Percentiles rank a stretch among this genome's conserved stretches.
Conservation (phyloP, 2,113 vertebrate species). For the Sphyrna mokarran region DNA sequence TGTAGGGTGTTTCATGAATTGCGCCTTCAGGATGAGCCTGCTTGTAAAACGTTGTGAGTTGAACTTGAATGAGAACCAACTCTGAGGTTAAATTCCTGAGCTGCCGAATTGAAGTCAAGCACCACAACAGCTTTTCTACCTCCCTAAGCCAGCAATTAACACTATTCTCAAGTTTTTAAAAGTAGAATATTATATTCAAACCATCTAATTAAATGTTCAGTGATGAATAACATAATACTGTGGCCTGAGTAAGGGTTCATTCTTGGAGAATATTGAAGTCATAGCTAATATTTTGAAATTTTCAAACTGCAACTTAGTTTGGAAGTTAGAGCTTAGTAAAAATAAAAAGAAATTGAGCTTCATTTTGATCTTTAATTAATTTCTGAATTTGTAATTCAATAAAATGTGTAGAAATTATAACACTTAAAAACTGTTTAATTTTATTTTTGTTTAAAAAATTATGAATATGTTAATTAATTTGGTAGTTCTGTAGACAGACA, state of each 20-base stretch:
- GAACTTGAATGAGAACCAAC: background rate
- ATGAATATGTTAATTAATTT: background rate
- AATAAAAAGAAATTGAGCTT: background rate
- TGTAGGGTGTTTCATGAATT: background rate
- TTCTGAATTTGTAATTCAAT: background rate
- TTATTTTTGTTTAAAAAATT: constrained; percentile 42
- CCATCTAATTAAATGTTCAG: background rate
- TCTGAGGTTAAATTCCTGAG: background rate
- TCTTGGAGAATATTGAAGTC: background rate
- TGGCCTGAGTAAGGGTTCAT: background rate
- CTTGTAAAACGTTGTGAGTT: background rate
- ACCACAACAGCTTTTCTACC: background rate
- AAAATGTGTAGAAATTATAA: background rate
- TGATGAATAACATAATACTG: background rate
- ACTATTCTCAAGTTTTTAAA: background rate
- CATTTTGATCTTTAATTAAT: background rate
- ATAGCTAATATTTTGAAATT: background rate
- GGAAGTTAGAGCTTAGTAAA: background rate
- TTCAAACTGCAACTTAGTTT: background rate
- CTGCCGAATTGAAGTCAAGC: background rate
- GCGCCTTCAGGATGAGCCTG: background rate
- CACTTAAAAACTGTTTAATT: constrained; percentile 3
- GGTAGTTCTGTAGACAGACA: background rate
- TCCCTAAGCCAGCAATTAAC: background rate
- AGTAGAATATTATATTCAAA: background rate